Base-by-base conservation (phyloP, 2,797 vertebrate species). In the Epinephelus awoara region DNA sequence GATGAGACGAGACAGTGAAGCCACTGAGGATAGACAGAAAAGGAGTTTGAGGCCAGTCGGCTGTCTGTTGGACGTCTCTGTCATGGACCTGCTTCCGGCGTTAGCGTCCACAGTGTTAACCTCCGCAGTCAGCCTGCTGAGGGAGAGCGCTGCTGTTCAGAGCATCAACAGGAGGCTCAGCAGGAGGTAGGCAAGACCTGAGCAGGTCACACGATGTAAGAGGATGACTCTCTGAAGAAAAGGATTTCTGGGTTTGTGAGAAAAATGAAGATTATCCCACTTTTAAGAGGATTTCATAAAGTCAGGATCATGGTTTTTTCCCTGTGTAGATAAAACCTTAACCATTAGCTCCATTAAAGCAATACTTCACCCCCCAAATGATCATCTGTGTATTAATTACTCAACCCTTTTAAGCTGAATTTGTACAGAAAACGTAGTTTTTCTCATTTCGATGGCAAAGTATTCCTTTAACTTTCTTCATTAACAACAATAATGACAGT, bases 91-190 rank as follows among this genome's bases (percentile, higher is more conserved):
- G 1, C 27, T 90, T 76, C 66, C 84, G 0, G 47, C 13, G 4
- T 62, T 89, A 6, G 77, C 72, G 0, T 85, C 86, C 46, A 71
- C 80, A 6, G 71, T 50, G 61, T 67, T 91, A 2, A 38, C 75
- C 15, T 88, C 87, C n/a, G 58, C 80, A 3, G 81, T 77, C 52
- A 73, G 58, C 77, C 84, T 76, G 80, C 84, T 94, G 57, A 92
- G 84, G 72, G 80, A 92, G 47, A 88, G 55, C 11, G 6, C 73
- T 19, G 82, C 70, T 3, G 55, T 84, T 79, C 85, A 85, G 77
- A 88, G 55, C 69, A 62, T 93, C 66, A 81, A 18, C 85, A 91
- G 15, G 61, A 90, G 59, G 65, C 68, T 90, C 62, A 81, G 23
- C 56, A 82, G 76, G 74, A 93, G 87, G 90, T 92, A 89, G 82